Conservation (phyloP, 2,888 invertebrate species). For the Agrenia bidenticulata region DNA sequence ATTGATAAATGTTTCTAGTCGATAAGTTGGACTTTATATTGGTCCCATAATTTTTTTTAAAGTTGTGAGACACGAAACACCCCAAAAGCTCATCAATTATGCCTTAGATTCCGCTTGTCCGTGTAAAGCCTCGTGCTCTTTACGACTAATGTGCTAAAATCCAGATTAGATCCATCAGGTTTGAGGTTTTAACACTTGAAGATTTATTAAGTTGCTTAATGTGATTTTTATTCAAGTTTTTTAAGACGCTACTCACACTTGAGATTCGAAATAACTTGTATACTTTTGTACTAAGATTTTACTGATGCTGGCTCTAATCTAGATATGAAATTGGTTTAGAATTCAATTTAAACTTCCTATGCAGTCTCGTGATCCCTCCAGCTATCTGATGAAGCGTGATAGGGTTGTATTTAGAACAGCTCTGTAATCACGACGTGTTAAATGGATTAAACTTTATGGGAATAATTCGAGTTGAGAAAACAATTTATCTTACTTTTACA, state of each 20-base stretch:
- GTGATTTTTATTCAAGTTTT: background rate
- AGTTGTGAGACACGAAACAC: constrained; percentile 2
- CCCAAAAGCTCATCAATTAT: constrained; percentile 5
- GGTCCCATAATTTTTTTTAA: background rate
- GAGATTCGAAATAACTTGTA: background rate
- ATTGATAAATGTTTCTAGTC: too few species aligned
- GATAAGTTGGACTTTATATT: too few species aligned
- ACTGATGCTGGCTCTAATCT: too few species aligned
- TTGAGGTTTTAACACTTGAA: background rate
- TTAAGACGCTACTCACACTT: background rate
- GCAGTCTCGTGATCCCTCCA: background rate
- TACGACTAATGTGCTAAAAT: constrained; percentile 2
- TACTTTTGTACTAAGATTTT: too few species aligned
- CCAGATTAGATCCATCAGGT: constrained; percentile 8
- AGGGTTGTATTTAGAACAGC: background rate
- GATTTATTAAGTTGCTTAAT: constrained; percentile 2
- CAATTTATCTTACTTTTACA: constrained; percentile 3
- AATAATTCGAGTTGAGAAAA: background rate
- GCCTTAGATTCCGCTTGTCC: background rate
- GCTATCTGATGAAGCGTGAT: constrained; percentile 9
- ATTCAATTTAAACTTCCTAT: background rate
- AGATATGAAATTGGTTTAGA: background rate
- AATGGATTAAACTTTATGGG: background rate
- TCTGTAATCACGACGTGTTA: constrained; percentile 9
- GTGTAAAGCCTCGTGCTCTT: background rate